Conservation (phyloP, 2,797 vertebrate species). For the Megalops cyprinoides region DNA sequence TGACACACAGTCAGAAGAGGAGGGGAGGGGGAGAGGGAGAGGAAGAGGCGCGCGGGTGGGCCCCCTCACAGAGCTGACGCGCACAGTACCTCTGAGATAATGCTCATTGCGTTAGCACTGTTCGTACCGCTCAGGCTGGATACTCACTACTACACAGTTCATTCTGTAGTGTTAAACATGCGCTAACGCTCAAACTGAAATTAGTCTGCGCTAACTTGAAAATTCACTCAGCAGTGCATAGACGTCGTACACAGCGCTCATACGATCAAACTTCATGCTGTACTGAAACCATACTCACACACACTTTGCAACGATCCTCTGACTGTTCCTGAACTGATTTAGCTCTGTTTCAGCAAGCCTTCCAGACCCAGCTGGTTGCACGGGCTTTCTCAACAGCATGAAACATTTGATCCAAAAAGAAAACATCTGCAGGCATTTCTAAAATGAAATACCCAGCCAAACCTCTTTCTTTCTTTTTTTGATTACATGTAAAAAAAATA, state of each 20-base stretch:
- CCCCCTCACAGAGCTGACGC: background rate
- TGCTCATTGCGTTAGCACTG: background rate
- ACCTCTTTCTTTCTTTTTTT: constrained; percentile 59
- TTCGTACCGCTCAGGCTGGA: background rate
- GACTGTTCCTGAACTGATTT: background rate
- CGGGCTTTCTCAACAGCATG: constrained; percentile 66
- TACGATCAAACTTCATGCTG: constrained; percentile 68
- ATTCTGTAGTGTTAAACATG: background rate
- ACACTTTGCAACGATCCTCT: background rate
- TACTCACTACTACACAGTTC: background rate
- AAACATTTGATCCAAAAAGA: constrained; percentile 56
- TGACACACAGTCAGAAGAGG: constrained; percentile 43
- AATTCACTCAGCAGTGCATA: background rate
- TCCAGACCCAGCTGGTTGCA: constrained; percentile 53
- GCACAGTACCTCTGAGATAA: background rate
- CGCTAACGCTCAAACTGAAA: background rate
- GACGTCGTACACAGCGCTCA: constrained; percentile 46
- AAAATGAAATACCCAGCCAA: constrained; percentile 63
- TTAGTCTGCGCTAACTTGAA: background rate
- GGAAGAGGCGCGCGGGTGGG: background rate
- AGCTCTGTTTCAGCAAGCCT: constrained; percentile 26
- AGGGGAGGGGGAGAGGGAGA: background rate
- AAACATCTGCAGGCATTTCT: constrained; percentile 61
- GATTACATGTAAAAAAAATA: constrained; percentile 39
- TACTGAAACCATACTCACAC: constrained; percentile 69